phyloP scores from a whole-genome alignment of 2,888 invertebrate genomes.

The Latrodectus hesperus region DNA sequence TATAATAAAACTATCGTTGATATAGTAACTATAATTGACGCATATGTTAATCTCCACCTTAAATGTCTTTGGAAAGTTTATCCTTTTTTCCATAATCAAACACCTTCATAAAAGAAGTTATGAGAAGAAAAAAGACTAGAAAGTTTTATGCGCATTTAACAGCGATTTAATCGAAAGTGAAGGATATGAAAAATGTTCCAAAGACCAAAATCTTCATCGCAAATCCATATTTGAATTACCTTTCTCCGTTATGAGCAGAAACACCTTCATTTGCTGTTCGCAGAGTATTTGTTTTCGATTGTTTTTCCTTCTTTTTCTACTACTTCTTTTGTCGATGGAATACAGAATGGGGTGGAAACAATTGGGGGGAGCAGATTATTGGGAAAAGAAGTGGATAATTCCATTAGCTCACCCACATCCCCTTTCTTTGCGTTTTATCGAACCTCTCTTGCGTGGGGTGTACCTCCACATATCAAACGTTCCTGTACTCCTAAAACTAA shows the following conservation, averaged over 20 bases:
- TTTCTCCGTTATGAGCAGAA: background rate
- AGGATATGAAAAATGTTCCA: background rate
- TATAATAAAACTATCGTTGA: no score
- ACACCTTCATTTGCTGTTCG: constrained; percentile 22
- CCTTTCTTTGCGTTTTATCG: background rate
- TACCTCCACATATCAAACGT: background rate
- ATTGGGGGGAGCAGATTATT: constrained; percentile 40
- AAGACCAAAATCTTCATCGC: background rate
- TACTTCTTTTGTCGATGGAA: background rate
- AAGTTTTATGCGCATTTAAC: no score
- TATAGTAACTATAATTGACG: no score
- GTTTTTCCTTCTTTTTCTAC: constrained; percentile 9
- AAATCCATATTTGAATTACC: background rate
- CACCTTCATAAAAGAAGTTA: no score
- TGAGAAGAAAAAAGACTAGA: no score
- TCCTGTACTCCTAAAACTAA: background rate
- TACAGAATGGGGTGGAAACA: background rate
- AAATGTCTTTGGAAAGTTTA: no score
- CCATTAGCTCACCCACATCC: constrained; percentile 42
- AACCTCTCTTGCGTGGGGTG: background rate
- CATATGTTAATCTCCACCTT: no score
- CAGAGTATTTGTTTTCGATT: constrained; percentile 45
- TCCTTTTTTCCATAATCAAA: no score
- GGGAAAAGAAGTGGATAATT: constrained; percentile 55
- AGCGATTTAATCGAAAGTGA: no score